Evolutionary conservation across 2,888 invertebrate genomes (phyloP), one percentile per base, ranked within the genome.

Genomic region (Muscina levida): DNA sequence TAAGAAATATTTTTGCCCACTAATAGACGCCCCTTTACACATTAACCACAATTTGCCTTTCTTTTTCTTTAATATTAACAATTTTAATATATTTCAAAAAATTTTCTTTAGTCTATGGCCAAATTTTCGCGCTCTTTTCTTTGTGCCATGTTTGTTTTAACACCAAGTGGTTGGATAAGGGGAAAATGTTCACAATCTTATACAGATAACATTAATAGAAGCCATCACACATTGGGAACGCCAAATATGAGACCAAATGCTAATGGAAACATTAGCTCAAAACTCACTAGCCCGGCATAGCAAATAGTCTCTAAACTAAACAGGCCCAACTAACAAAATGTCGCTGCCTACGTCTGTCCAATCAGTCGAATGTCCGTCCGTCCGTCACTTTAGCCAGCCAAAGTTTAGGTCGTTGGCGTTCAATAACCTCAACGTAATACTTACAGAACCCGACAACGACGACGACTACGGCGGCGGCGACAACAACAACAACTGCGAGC

Each of bases 381-480:
- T 37, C 62, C 62, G 22, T 37, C 62, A 62, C 39, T 62, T 62
- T 62, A 87, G 89, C 76, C 80, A 80, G 80, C 74, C 77, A 81
- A 81, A 81, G 81, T 81, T 86, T 88, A 87, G 88, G 88, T 88
- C 88, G 88, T 87, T 87, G 87, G 85, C 88, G 88, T 88, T 89
- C 88, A 88, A 88, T 88, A 88, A 88, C 82, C 84, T 79, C 84
- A 76, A 74, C 68, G 66, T 79, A 76, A 79, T 57, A 77, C 51
- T 72, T 67, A 77, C 48, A 51, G 67, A 57, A 57, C 19, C 13
- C 13, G 56, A 11, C 87, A 88, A 86, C 85, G 85, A 86, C 66
- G 73, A 56, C 80, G 31, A 31, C 31, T 5, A 31, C 31, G 8
- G 8, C 31, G 31, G 31, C 13, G 57, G 11, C 87, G 88, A 86